Percentiles rank a stretch among this genome's conserved stretches.
These are phyloP conservation scores for Limnephilus lunatus DNA, from an alignment of 2,888 invertebrate genomes.

Conservation along the genomic window DNA sequence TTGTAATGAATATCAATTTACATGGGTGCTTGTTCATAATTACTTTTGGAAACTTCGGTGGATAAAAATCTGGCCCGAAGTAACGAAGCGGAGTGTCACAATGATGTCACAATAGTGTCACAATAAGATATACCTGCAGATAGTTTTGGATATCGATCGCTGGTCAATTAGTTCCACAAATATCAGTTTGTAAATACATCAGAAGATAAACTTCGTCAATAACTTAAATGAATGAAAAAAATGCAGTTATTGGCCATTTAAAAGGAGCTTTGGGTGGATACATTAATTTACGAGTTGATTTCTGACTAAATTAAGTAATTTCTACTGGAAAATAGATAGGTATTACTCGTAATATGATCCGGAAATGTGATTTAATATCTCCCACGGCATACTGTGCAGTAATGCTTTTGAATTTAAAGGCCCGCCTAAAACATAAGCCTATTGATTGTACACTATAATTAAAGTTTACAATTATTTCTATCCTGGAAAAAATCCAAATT, in stretches of 20 bases:
- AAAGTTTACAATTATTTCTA: no score
- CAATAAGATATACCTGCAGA: not conserved
- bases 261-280: not conserved
- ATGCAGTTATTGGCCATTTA: not conserved
- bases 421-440: no score
- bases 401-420: no score
- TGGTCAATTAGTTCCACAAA: not conserved
- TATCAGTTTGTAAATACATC: not conserved
- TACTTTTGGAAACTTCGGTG: not conserved
- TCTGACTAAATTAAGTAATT: not conserved
- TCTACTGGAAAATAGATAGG: not conserved
- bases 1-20: slow-evolving; percentile 2
- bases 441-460: no score
- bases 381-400: not conserved
- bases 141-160: not conserved
- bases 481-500: not conserved
- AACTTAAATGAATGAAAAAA: not conserved
- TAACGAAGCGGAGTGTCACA: not conserved
- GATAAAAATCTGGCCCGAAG: not conserved
- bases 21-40: not conserved
- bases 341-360: not conserved
- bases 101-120: not conserved
- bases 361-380: not conserved
- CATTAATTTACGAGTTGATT: not conserved
- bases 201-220: not conserved